Evolutionary conservation across 2,888 invertebrate genomes (phyloP).

Genomic region (Lamellibrachia satsuma): DNA sequence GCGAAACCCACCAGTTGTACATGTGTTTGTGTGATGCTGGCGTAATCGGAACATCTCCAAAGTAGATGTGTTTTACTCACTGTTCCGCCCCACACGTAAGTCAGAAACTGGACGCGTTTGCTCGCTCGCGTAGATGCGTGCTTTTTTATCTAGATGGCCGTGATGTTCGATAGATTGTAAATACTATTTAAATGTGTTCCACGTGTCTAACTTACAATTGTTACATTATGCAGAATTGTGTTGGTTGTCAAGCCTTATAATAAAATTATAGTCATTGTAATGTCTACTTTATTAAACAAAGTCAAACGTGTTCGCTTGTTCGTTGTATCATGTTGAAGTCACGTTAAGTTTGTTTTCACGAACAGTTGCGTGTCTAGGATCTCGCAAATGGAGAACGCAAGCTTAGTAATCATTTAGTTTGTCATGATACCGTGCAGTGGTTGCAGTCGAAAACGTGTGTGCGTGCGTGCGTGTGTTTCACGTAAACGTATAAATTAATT

Average conservation of each 20-base stretch:
- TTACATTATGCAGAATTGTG: constrained; percentile 13
- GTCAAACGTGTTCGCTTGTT: constrained; percentile 9
- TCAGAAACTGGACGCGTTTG: not conserved
- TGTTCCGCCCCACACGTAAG: not conserved
- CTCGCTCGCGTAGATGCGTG: not conserved
- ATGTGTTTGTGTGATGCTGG: not conserved
- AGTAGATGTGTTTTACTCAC: not conserved
- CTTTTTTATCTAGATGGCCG: not conserved
- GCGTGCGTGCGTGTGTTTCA: too few relatives aligned
- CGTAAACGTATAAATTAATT: too few relatives aligned
- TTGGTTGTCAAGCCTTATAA: not conserved
- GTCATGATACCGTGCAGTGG: too few relatives aligned
- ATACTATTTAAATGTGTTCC: constrained; percentile 17
- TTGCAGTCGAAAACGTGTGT: too few relatives aligned
- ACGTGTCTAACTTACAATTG: constrained; percentile 10
- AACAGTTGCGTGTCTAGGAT: not conserved
- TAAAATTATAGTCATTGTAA: constrained; percentile 1
- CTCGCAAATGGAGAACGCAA: too few relatives aligned
- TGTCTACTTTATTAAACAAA: constrained; percentile 17
- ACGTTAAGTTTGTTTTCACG: not conserved
- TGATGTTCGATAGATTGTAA: not conserved
- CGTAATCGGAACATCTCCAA: not conserved
- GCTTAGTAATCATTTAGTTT: too few relatives aligned
- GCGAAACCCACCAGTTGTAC: not conserved
- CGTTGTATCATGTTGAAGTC: not conserved